phyloP scores from a whole-genome alignment of 2,888 invertebrate genomes.

The Drosophila sordidapex region DNA sequence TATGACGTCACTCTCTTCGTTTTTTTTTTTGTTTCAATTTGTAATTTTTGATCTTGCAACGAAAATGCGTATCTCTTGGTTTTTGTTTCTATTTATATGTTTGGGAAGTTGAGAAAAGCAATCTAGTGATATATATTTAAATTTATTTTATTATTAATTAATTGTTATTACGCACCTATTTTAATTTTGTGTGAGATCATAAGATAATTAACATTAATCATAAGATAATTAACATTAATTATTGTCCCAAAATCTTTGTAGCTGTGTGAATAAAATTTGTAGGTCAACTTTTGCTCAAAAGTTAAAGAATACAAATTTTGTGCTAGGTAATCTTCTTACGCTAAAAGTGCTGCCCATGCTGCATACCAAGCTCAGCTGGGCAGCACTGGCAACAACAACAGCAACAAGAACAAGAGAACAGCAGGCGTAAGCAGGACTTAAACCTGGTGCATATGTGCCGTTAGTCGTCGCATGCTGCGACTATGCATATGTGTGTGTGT shows the following conservation, averaged over 20 bases:
- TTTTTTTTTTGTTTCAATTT: not conserved
- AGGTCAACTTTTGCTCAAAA: not conserved
- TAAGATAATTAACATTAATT: not conserved
- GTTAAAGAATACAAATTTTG: not conserved
- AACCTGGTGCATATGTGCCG: conserved; percentile 35
- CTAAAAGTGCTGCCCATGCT: conserved; percentile 35
- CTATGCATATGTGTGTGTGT: not conserved
- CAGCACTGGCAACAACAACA: conserved; percentile 31
- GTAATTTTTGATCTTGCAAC: not conserved
- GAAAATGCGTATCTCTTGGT: not conserved
- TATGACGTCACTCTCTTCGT: conserved; percentile 40
- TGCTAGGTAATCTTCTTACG: conserved; percentile 12
- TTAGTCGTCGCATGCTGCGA: conserved; percentile 44
- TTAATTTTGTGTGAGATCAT: not conserved
- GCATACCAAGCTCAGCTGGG: conserved; percentile 9
- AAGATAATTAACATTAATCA: not conserved
- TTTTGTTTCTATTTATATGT: not conserved
- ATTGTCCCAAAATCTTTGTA: not conserved
- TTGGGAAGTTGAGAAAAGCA: not conserved
- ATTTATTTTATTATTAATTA: not conserved
- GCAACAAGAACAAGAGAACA: not conserved
- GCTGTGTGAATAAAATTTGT: not conserved
- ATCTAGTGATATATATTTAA: not conserved
- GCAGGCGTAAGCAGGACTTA: conserved; percentile 18
- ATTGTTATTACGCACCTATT: not conserved